Percentiles rank a stretch among this genome's conserved stretches.
phyloP scores from a whole-genome alignment of 2,888 invertebrate species.

The Caenorhabditis sp. region DNA sequence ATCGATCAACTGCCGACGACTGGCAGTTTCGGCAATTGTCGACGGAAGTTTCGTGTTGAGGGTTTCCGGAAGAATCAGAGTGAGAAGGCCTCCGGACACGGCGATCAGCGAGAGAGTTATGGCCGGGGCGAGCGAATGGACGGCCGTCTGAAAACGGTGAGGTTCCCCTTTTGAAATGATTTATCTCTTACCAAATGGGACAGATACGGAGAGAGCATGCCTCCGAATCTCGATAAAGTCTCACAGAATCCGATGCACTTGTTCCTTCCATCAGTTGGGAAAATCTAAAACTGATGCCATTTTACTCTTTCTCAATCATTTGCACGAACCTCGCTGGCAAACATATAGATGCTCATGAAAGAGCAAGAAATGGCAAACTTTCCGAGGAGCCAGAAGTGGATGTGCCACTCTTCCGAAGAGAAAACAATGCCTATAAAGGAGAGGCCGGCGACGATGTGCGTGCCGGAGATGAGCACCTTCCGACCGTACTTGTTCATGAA shows the following conservation, averaged over 20 bases:
- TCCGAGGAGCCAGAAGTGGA: conserved; percentile 68
- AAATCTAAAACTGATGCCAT: conserved; percentile 59
- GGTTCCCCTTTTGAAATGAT: too few species aligned
- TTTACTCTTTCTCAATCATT: too few species aligned
- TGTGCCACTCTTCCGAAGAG: conserved; percentile 24
- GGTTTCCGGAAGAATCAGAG: conserved; percentile 65
- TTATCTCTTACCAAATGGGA: conserved; percentile 62
- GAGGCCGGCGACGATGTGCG: conserved; percentile 61
- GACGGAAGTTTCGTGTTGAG: conserved; percentile 61
- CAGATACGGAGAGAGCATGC: conserved; percentile 65
- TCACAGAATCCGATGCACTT: conserved; percentile 67
- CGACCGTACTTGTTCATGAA: conserved; percentile 67
- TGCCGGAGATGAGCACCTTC: conserved; percentile 57
- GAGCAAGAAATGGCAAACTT: conserved; percentile 74
- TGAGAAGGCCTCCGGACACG: conserved; percentile 61
- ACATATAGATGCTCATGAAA: conserved; percentile 75
- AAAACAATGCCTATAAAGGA: conserved; percentile 56
- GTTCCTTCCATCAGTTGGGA: conserved; percentile 64
- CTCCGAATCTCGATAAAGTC: conserved; percentile 62
- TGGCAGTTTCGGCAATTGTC: conserved; percentile 55
- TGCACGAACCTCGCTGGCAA: conserved; percentile 70
- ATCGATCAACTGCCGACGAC: conserved; percentile 44
- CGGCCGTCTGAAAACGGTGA: conserved; percentile 58
- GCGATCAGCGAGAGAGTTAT: conserved; percentile 50
- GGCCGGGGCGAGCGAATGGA: conserved; percentile 50